Percentiles rank a stretch among this genome's conserved stretches.
Evolutionary conservation across 1,140 invertebrate genomes (phyloP).

Genomic region (Mamestra configurata): DNA sequence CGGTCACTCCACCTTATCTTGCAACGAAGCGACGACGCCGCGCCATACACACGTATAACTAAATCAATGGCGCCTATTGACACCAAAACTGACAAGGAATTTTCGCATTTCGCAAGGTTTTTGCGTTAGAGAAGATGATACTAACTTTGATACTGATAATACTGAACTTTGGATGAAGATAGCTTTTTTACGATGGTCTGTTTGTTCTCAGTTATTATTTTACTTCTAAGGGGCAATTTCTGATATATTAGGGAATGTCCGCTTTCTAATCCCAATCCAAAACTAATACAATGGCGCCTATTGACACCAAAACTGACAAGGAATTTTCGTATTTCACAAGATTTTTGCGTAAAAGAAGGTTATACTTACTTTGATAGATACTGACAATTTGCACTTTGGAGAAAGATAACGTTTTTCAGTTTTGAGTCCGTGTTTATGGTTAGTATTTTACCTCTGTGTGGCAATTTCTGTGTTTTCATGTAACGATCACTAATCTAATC

Average conservation of each 20-base stretch:
- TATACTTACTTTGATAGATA: no score
- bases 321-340: constrained; percentile 2
- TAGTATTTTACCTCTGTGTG: no score
- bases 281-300: constrained; percentile 41
- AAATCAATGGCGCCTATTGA: constrained; percentile 43
- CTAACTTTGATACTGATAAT: no score
- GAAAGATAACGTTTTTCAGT: not conserved
- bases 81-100: constrained; percentile 21
- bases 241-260: no score
- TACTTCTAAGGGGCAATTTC: no score
- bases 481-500: no score
- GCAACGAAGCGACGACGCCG: constrained; percentile 32
- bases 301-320: constrained; percentile 30
- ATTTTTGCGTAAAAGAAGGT: not conserved
- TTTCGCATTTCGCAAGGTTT: constrained; percentile 6
- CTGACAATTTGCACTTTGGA: no score
- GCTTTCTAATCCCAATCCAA: no score
- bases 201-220: no score
- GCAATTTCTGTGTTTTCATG: no score
- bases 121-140: not conserved
- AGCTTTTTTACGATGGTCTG: not conserved
- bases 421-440: no score
- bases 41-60: constrained; percentile 22
- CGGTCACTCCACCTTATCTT: constrained; percentile 43
- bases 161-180: not conserved